These are phyloP conservation scores for Orius insidiosus DNA, from an alignment of 1,140 invertebrate species.

Conservation along the genomic window DNA sequence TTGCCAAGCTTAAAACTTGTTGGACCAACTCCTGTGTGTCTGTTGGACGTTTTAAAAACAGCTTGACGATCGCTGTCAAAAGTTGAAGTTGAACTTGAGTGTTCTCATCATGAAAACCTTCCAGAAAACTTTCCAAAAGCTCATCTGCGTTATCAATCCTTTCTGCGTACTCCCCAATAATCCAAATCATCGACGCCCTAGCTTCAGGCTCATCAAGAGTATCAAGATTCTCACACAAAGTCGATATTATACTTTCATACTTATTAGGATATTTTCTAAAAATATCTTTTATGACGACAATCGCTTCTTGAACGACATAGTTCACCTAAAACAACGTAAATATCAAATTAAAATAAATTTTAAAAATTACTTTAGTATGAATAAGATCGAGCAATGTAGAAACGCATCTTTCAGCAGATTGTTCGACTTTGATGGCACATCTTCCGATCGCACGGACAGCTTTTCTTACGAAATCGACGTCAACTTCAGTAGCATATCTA, in stretches of 20 bases:
- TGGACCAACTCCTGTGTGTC: constrained; percentile 98
- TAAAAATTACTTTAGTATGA: constrained; percentile 98
- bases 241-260: constrained; percentile 99
- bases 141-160: constrained; percentile 99
- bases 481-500: constrained; percentile 87
- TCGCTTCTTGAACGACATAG: constrained; percentile 99
- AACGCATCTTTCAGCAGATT: constrained; percentile 94
- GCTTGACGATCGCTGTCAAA: constrained; percentile 93
- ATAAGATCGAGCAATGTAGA: constrained; percentile 97
- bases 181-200: constrained; percentile 99
- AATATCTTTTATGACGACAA: constrained; percentile 99
- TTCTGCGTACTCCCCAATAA: constrained; percentile 98
- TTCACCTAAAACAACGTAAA: too few species aligned
- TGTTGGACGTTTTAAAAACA: constrained; percentile 93
- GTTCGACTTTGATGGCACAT: constrained; percentile 99
- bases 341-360: too few species aligned
- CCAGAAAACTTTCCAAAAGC: constrained; percentile 91
- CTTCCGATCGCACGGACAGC: constrained; percentile 94
- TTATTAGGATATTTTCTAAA: constrained; percentile 99
- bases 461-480: constrained; percentile 99
- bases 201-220: constrained; percentile 98
- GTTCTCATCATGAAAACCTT: constrained; percentile 99
- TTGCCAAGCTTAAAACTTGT: constrained; percentile 75
- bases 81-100: constrained; percentile 96
- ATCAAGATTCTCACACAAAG: constrained; percentile 96